phyloP scores from a whole-genome alignment of 2,888 invertebrate genomes.

The Dicranocentrus wangi region DNA sequence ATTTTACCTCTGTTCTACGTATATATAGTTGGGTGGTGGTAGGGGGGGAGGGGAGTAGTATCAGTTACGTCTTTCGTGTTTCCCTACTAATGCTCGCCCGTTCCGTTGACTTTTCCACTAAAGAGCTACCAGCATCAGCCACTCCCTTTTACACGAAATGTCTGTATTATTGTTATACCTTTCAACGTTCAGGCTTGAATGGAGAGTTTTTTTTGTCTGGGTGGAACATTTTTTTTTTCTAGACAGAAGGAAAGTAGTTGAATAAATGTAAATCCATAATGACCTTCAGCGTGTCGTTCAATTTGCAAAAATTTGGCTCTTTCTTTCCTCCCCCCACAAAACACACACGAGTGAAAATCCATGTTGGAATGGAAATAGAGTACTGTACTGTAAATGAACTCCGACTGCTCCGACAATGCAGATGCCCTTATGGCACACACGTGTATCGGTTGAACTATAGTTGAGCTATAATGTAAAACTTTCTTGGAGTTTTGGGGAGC shows the following conservation, averaged over 20 bases:
- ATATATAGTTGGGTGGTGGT: too few species aligned
- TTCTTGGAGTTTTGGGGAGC: constrained; percentile 22
- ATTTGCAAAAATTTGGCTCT: constrained; percentile 40
- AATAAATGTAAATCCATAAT: constrained; percentile 32
- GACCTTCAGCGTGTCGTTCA: constrained; percentile 32
- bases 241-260: neutral
- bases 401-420: neutral
- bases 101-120: too few species aligned
- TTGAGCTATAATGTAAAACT: too few species aligned
- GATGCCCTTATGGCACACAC: neutral
- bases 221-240: too few species aligned
- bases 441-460: neutral
- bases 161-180: constrained; percentile 1
- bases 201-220: too few species aligned
- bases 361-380: constrained; percentile 15
- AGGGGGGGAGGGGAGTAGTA: too few species aligned
- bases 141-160: constrained; percentile 9
- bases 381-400: constrained; percentile 10
- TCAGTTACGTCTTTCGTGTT: too few species aligned
- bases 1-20: too few species aligned
- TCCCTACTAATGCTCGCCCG: too few species aligned
- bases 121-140: neutral
- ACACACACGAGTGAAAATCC: neutral
- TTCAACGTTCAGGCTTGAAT: too few species aligned
- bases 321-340: constrained; percentile 1